Evolutionary conservation across 1,140 invertebrate genomes (phyloP).

Genomic region (Heliconius himera): DNA sequence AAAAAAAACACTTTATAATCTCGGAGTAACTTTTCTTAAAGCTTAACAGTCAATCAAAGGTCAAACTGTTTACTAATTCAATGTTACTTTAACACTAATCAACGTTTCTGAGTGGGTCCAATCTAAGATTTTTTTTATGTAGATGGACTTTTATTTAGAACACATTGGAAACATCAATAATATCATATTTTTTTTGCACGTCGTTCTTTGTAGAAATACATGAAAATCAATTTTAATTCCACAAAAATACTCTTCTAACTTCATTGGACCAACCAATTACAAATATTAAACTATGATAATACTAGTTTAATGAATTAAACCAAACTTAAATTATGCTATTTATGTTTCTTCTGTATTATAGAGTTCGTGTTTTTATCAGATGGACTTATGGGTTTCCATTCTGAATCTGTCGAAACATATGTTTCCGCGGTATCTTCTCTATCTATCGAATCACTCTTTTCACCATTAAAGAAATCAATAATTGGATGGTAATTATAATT

Average conservation of each 20-base stretch:
- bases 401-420: slow-evolving; percentile 60
- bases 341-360: slow-evolving; percentile 55
- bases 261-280: background rate
- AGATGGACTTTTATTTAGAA: no score
- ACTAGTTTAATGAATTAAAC: slow-evolving; percentile 43
- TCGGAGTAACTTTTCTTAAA: no score
- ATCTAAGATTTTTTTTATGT: no score
- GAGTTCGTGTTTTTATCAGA: slow-evolving; percentile 44
- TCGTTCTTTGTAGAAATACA: no score
- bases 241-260: background rate
- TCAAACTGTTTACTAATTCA: no score
- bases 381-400: slow-evolving; percentile 78
- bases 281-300: slow-evolving; percentile 4
- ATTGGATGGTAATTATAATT: slow-evolving; percentile 94
- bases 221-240: background rate
- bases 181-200: background rate
- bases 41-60: no score
- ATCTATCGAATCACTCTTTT: slow-evolving; percentile 66
- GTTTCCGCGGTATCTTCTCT: slow-evolving; percentile 66
- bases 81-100: no score
- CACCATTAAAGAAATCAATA: slow-evolving; percentile 87
- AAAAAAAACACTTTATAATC: no score
- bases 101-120: no score
- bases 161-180: no score
- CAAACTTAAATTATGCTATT: slow-evolving; percentile 55